Evolutionary conservation across 2,797 vertebrate species (phyloP).

Genomic region (Enteromius argenteus): DNA sequence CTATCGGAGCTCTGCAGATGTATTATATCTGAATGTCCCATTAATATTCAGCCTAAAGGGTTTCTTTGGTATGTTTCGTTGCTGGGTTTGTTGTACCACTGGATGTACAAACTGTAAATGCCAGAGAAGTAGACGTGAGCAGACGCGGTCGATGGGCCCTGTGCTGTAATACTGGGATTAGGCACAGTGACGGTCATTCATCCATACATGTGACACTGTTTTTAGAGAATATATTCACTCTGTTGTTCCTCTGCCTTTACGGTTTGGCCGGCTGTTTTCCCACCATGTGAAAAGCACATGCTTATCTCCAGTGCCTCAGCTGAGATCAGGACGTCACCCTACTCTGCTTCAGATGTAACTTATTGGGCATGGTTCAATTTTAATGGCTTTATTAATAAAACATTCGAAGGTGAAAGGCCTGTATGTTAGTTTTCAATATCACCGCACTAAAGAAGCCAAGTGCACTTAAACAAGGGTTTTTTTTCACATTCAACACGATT

Average conservation of each 20-base stretch:
- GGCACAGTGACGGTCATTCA: conserved; percentile 38
- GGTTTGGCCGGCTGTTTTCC: conserved; percentile 46
- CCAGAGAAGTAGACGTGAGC: conserved; percentile 68
- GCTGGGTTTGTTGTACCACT: conserved; percentile 85
- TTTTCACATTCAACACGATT: background rate
- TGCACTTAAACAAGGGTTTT: background rate
- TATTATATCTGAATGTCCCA: conserved; percentile 87
- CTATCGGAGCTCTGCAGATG: conserved; percentile 73
- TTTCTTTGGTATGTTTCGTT: conserved; percentile 67
- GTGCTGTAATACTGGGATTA: conserved; percentile 25
- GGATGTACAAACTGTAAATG: conserved; percentile 83
- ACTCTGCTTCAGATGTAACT: conserved; percentile 81
- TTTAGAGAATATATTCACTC: conserved; percentile 26
- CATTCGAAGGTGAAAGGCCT: conserved; percentile 70
- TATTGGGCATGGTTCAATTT: conserved; percentile 84
- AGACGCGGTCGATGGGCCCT: conserved; percentile 30
- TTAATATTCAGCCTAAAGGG: conserved; percentile 68
- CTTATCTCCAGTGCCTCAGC: conserved; percentile 79
- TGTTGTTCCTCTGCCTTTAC: conserved; percentile 27
- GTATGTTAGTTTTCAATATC: background rate
- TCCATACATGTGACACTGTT: conserved; percentile 28
- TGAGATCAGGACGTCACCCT: conserved; percentile 77
- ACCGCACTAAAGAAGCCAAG: background rate
- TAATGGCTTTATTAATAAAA: conserved; percentile 85
- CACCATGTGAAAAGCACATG: conserved; percentile 76